Evolutionary conservation across 2,113 vertebrate genomes (phyloP).

Genomic region (Stigmatopora argus): DNA sequence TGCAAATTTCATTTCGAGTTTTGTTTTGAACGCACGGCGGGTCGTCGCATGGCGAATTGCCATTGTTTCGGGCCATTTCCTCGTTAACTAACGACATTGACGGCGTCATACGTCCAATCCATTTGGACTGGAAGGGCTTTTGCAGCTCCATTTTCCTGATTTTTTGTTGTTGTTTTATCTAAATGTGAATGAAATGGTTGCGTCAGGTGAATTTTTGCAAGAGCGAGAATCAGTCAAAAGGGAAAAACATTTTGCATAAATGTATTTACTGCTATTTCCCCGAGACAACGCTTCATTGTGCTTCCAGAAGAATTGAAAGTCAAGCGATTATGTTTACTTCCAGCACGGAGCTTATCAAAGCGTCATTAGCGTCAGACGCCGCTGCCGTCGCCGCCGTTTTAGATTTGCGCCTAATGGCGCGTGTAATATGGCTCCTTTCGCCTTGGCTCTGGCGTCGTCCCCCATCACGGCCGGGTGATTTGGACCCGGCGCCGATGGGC

Average conservation of each 20-base stretch:
- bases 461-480: constrained; percentile 60
- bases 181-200: too few species aligned
- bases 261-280: constrained; percentile 44
- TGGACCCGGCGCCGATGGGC: constrained; percentile 41
- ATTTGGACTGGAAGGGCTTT: too few species aligned
- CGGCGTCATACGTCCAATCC: too few species aligned
- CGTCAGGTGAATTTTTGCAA: too few species aligned
- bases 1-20: too few species aligned
- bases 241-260: background rate
- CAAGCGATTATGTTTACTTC: constrained; percentile 81
- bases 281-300: constrained; percentile 53
- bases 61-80: too few species aligned
- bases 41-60: too few species aligned
- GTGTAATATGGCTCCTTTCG: constrained; percentile 75
- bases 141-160: too few species aligned
- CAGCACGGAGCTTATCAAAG: constrained; percentile 69
- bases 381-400: constrained; percentile 69
- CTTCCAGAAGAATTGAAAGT: constrained; percentile 71
- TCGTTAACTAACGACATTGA: too few species aligned
- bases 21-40: too few species aligned
- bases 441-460: constrained; percentile 57
- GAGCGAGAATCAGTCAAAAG: too few species aligned
- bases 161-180: too few species aligned
- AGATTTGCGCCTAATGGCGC: constrained; percentile 81
- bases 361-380: constrained; percentile 71